These are phyloP conservation scores for Aphelocoma californica DNA, from an alignment of 2,797 vertebrate species.

Conservation along the genomic window DNA sequence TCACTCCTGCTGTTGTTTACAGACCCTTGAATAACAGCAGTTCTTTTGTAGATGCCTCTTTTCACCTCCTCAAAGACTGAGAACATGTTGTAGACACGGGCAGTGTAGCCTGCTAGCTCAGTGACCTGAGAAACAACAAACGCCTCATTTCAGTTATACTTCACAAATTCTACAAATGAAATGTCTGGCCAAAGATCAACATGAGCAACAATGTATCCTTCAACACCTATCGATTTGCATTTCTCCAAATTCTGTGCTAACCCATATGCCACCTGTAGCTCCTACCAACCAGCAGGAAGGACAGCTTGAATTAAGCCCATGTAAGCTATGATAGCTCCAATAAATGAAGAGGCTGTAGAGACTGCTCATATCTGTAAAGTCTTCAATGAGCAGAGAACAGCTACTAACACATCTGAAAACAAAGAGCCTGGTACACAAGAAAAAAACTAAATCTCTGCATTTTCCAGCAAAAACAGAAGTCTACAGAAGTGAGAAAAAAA, in stretches of 20 bases:
- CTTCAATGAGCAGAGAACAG: not conserved
- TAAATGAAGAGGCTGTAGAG: not conserved
- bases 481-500: not conserved
- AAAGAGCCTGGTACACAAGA: not conserved
- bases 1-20: constrained; percentile 71
- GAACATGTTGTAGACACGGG: constrained; percentile 96
- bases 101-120: constrained; percentile 94
- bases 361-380: not conserved
- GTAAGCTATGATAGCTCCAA: not conserved
- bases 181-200: not conserved
- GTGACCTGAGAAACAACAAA: constrained; percentile 83
- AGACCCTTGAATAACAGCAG: constrained; percentile 72
- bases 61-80: constrained; percentile 94
- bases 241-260: not conserved
- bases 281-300: not conserved
- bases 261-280: not conserved
- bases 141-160: not conserved
- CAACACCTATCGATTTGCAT: not conserved
- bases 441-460: not conserved
- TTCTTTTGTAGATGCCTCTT: constrained; percentile 90
- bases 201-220: not conserved
- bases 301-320: not conserved
- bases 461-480: not conserved
- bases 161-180: not conserved
- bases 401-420: not conserved